These are phyloP conservation scores for Diarsia brunnea DNA, from an alignment of 2,888 invertebrate species.

Conservation along the genomic window DNA sequence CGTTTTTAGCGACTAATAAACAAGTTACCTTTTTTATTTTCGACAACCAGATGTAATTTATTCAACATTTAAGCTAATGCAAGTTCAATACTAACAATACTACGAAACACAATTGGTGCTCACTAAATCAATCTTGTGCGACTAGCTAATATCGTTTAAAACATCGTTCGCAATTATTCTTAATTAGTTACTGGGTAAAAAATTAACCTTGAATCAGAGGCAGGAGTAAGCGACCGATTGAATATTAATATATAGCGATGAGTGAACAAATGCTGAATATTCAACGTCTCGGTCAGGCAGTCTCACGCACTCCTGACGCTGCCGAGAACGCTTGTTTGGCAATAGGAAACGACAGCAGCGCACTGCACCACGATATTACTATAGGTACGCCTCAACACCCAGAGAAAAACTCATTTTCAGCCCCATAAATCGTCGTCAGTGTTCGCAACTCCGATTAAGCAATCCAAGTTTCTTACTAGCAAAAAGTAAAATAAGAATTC, in stretches of 20 bases:
- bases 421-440: conserved; percentile 11
- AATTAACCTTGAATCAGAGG: conserved; percentile 84
- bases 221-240: conserved; percentile 84
- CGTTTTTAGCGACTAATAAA: conserved; percentile 6
- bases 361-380: conserved; percentile 19
- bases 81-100: conserved; percentile 18
- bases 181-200: conserved; percentile 79
- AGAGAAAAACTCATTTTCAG: conserved; percentile 15
- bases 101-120: conserved; percentile 37
- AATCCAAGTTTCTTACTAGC: conserved; percentile 26
- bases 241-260: conserved; percentile 83
- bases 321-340: conserved; percentile 57
- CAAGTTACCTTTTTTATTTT: conserved; percentile 7
- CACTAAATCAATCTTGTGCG: conserved; percentile 61
- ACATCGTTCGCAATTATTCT: conserved; percentile 74
- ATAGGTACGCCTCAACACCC: neutral
- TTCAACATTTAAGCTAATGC: neutral
- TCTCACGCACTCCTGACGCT: conserved; percentile 75
- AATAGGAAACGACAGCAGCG: conserved; percentile 55
- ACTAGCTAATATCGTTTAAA: conserved; percentile 64
- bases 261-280: conserved; percentile 85
- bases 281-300: conserved; percentile 85
- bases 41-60: neutral
- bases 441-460: conserved; percentile 21
- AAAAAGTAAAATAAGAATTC: conserved; percentile 44